These are phyloP conservation scores for Gymnodraco acuticeps DNA, from an alignment of 2,797 vertebrate species.

Conservation along the genomic window DNA sequence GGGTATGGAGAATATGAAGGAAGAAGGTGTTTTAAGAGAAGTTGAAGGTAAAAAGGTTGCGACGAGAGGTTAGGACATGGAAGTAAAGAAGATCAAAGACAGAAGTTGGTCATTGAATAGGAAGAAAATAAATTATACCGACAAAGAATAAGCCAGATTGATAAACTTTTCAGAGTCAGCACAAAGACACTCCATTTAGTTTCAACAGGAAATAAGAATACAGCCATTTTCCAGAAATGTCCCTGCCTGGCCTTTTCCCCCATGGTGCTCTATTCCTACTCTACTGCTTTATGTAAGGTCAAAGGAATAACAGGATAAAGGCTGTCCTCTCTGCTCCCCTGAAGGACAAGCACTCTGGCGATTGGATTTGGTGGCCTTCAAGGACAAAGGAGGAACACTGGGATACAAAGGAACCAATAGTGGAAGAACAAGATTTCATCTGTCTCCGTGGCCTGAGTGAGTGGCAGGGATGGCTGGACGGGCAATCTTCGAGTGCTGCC, in stretches of 20 bases:
- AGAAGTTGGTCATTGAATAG: slow-evolving; percentile 39
- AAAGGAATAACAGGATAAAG: slow-evolving; percentile 85
- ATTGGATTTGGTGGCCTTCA: slow-evolving; percentile 84
- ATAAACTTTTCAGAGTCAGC: slow-evolving; percentile 59
- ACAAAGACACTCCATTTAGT: slow-evolving; percentile 60
- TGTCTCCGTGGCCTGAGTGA: slow-evolving; percentile 78
- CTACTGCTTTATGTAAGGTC: slow-evolving; percentile 77
- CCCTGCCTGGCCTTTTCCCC: slow-evolving; percentile 56
- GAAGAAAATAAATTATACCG: slow-evolving; percentile 42
- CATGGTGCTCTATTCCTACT: slow-evolving; percentile 52
- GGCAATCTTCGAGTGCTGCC: slow-evolving; percentile 66
- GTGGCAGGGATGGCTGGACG: slow-evolving; percentile 75
- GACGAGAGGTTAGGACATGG: slow-evolving; percentile 43
- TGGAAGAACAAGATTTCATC: slow-evolving; percentile 77
- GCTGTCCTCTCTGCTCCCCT: slow-evolving; percentile 76
- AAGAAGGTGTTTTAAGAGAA: slow-evolving; percentile 26
- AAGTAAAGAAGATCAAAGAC: slow-evolving; percentile 41
- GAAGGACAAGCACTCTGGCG: slow-evolving; percentile 80
- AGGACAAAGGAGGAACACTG: slow-evolving; percentile 79
- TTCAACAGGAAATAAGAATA: slow-evolving; percentile 56
- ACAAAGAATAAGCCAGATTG: slow-evolving; percentile 36
- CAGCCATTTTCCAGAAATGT: slow-evolving; percentile 53
- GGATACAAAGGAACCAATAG: slow-evolving; percentile 79
- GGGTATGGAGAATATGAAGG: slow-evolving; percentile 40
- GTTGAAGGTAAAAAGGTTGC: slow-evolving; percentile 57